Percentiles rank a stretch among this genome's conserved stretches.
phyloP scores from a whole-genome alignment of 2,113 vertebrate species.

The Nothoprocta perdicaria region DNA sequence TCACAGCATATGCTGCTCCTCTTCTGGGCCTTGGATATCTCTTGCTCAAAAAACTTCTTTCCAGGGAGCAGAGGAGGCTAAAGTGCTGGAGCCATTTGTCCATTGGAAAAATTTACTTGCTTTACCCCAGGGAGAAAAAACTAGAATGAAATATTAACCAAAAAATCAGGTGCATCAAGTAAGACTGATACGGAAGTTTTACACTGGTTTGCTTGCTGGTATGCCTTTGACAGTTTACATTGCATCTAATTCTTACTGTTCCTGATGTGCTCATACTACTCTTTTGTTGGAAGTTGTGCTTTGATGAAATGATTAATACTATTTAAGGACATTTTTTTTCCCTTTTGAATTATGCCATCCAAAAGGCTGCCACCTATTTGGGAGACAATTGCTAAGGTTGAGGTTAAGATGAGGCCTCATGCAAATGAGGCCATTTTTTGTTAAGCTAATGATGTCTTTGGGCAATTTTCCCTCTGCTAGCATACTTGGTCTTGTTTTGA shows the following conservation, averaged over 20 bases:
- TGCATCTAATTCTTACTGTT: constrained; percentile 42
- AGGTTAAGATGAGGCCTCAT: background rate
- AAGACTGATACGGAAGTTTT: background rate
- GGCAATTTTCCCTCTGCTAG: background rate
- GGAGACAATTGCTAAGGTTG: background rate
- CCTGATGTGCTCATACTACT: constrained; percentile 17
- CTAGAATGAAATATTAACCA: background rate
- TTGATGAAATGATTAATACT: constrained; percentile 48
- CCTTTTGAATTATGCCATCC: constrained; percentile 25
- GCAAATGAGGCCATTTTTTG: background rate
- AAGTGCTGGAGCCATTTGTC: background rate
- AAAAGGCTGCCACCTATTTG: background rate
- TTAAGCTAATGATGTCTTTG: background rate
- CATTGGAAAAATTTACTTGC: background rate
- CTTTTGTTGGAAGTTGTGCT: constrained; percentile 14
- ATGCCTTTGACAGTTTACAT: constrained; percentile 19
- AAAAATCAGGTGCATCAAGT: background rate
- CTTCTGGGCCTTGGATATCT: background rate
- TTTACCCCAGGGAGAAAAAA: background rate
- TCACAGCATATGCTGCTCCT: background rate
- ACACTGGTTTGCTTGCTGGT: background rate
- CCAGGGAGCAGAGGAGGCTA: background rate
- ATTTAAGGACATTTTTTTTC: constrained; percentile 47
- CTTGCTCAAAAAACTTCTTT: background rate
- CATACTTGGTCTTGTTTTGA: background rate